Evolutionary conservation across 2,888 invertebrate species (phyloP).

Genomic region (Heliothis peltigera): DNA sequence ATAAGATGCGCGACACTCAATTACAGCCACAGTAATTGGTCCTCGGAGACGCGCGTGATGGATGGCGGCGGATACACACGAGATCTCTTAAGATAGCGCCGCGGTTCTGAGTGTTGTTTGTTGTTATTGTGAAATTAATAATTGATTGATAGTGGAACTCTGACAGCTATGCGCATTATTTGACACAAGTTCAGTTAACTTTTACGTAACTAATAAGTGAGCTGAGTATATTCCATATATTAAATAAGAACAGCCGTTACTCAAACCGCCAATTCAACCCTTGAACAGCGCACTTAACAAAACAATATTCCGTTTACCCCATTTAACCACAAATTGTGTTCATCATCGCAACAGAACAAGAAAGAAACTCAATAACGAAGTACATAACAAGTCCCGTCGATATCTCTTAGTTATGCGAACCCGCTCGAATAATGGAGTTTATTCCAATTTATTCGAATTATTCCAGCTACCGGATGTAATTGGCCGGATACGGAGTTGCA

Average conservation of each 20-base stretch:
- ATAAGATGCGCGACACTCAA: constrained; percentile 52
- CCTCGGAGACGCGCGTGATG: constrained; percentile 52
- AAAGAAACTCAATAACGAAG: constrained; percentile 44
- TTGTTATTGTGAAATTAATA: background rate
- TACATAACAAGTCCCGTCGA: constrained; percentile 35
- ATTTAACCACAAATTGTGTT: constrained; percentile 32
- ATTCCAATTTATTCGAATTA: constrained; percentile 43
- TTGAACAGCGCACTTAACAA: constrained; percentile 31
- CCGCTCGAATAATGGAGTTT: constrained; percentile 43
- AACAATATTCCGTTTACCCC: constrained; percentile 37
- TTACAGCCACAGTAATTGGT: constrained; percentile 55
- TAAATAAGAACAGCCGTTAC: constrained; percentile 24
- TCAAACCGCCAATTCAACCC: constrained; percentile 20
- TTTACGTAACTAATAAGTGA: no score
- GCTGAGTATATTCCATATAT: constrained; percentile 12
- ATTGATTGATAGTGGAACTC: background rate
- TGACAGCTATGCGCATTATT: background rate
- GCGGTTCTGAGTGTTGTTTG: background rate
- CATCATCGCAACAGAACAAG: constrained; percentile 20
- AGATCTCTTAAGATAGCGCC: constrained; percentile 25
- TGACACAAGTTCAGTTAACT: no score
- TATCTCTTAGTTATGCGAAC: constrained; percentile 53
- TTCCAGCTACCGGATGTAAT: constrained; percentile 42
- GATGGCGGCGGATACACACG: constrained; percentile 37
- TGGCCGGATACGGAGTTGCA: constrained; percentile 37